A percentile compares a stretch with the other conserved stretches of the same genome.
Evolutionary conservation across 2,888 invertebrate genomes (phyloP).

Genomic region (Acleris emargana): DNA sequence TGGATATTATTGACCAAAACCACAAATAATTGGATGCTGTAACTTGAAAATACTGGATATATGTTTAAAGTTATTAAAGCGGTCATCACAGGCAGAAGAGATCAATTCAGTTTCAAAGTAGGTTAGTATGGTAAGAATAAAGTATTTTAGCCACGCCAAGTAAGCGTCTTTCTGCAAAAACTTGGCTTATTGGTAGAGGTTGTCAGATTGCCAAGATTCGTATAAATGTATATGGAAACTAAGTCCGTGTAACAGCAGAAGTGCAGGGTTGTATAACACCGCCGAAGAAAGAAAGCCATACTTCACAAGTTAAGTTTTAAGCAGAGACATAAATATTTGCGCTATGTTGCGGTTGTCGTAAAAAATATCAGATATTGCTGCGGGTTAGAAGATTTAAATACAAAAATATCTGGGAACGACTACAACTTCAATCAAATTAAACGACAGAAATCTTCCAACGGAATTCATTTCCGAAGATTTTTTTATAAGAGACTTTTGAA

Average conservation of each 20-base stretch:
- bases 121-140: conserved; percentile 5
- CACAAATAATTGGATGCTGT: too few relatives aligned
- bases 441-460: not conserved
- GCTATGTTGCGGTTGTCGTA: too few relatives aligned
- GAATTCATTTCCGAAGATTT: not conserved
- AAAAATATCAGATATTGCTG: too few relatives aligned
- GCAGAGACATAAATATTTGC: too few relatives aligned
- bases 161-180: conserved; percentile 1
- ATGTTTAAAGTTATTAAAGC: not conserved
- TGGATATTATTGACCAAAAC: too few relatives aligned
- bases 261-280: too few relatives aligned
- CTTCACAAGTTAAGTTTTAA: too few relatives aligned
- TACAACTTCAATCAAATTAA: too few relatives aligned
- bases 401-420: too few relatives aligned
- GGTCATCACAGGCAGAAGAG: not conserved
- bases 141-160: conserved; percentile 2
- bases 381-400: too few relatives aligned
- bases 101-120: conserved; percentile 28
- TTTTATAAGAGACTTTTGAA: conserved; percentile 38
- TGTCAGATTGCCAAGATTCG: conserved; percentile 18
- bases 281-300: too few relatives aligned
- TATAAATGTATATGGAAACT: not conserved
- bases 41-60: too few relatives aligned
- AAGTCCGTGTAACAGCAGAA: not conserved
- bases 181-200: conserved; percentile 11